Conservation (phyloP, 2,113 vertebrate species). For the Lonchura striata region DNA sequence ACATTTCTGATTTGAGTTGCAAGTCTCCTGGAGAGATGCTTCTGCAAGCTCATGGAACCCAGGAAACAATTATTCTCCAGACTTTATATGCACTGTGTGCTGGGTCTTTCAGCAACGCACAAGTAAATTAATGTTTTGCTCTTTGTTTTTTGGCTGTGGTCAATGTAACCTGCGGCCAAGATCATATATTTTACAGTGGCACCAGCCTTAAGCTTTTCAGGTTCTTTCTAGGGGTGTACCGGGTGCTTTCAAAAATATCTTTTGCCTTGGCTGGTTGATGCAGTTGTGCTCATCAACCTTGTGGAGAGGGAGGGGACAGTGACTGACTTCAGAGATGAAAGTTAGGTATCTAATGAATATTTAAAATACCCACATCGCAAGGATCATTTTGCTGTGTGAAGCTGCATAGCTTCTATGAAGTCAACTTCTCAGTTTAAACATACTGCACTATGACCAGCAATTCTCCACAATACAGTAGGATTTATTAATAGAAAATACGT, state of each 20-base stretch:
- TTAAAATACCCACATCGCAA: background rate
- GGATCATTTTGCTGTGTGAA: background rate
- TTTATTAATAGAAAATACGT: slow-evolving; percentile 60
- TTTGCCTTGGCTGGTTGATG: background rate
- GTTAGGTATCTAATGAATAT: accelerated
- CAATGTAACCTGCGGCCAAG: background rate
- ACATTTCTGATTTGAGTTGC: background rate
- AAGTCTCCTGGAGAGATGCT: accelerated
- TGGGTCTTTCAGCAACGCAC: background rate
- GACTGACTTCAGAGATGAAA: background rate
- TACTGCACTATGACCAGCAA: slow-evolving; percentile 33
- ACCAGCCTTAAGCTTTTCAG: background rate
- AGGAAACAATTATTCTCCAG: background rate
- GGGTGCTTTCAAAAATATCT: background rate
- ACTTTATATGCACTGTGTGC: background rate
- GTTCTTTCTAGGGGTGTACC: background rate
- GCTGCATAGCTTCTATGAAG: background rate
- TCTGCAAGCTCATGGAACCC: background rate
- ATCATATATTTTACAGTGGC: background rate
- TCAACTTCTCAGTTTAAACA: slow-evolving; percentile 24
- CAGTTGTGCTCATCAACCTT: background rate
- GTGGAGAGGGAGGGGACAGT: background rate
- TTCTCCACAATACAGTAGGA: slow-evolving; percentile 52
- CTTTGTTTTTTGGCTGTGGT: background rate
- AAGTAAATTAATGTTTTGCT: background rate